Conservation (phyloP, 2,888 invertebrate species). For the Zygogramma bicolorata region DNA sequence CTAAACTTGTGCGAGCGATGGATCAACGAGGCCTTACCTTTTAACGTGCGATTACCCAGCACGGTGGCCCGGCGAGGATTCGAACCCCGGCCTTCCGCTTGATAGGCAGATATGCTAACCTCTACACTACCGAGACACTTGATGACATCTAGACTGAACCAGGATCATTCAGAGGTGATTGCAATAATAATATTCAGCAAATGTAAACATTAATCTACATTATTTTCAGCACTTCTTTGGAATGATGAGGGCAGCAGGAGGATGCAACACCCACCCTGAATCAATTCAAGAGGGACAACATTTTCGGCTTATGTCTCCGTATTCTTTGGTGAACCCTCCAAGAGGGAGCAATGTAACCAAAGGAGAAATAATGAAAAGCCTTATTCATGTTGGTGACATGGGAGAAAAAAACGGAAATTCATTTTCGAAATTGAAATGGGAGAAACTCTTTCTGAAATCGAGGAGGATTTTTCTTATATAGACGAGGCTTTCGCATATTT, state of each 20-base stretch:
- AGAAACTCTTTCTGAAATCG: background rate
- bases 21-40: too few species aligned
- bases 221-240: too few species aligned
- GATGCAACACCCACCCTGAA: too few species aligned
- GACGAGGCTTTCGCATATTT: constrained; percentile 10
- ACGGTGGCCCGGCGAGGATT: too few species aligned
- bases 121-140: too few species aligned
- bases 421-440: background rate
- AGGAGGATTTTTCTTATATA: background rate
- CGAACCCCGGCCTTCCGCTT: too few species aligned
- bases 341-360: background rate
- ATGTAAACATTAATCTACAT: background rate
- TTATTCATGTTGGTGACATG: background rate
- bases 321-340: background rate
- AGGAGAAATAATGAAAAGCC: background rate
- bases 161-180: background rate
- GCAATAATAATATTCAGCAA: background rate
- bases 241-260: too few species aligned
- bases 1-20: too few species aligned
- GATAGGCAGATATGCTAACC: too few species aligned
- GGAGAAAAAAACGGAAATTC: background rate
- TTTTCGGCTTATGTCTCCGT: background rate
- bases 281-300: background rate
- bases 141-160: background rate
- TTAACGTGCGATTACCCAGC: too few species aligned